Base-by-base conservation (phyloP, 2,888 invertebrate genomes). In the Aphrophora alni region DNA sequence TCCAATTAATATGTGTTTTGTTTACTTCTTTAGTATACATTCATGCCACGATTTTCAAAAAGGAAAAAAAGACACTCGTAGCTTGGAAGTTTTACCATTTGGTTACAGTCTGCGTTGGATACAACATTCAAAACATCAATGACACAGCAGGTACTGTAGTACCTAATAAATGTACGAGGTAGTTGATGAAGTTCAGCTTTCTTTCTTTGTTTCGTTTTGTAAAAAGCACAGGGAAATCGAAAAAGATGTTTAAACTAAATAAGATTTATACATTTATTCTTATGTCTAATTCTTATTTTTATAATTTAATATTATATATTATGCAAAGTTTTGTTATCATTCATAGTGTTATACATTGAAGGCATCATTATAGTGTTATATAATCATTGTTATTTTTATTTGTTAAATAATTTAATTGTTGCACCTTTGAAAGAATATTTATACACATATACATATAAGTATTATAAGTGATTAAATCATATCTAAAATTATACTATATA, bases 1-100 rank as follows among this genome's bases (percentile, higher is more conserved):
- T n/a, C n/a, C n/a, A n/a, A n/a, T n/a, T n/a, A n/a, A n/a, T n/a
- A n/a, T n/a, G 7, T 26, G 17, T 7, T 72, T 78, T 78, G 51
- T n/a, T 79, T 78, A 51, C 76, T 44, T 38, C 73, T 83, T 84
- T 81, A 85, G 85, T 59, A 85, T 85, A 26, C 85, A 85, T 33
- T 81, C 84, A 4, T 82, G 83, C n/a, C 83, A 84, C 75, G 85
- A 85, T 78, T 85, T 84, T 77, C 83, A 83, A 25, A 81, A 82
- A 75, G 80, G 82, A 72, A 82, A 82, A 24, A 78, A 82, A 76
- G 82, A 83, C 71, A 83, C 76, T 71, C 72, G 80, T n/a, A 78
- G 83, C 71, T 51, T 84, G 24, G 80, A 70, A 21, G 80, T 78
- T n/a, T 77, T 75, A 38, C 80, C 74, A 24, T 77, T 72, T 38